phyloP scores from a whole-genome alignment of 1,140 invertebrate genomes.

The Conus ventricosus region DNA sequence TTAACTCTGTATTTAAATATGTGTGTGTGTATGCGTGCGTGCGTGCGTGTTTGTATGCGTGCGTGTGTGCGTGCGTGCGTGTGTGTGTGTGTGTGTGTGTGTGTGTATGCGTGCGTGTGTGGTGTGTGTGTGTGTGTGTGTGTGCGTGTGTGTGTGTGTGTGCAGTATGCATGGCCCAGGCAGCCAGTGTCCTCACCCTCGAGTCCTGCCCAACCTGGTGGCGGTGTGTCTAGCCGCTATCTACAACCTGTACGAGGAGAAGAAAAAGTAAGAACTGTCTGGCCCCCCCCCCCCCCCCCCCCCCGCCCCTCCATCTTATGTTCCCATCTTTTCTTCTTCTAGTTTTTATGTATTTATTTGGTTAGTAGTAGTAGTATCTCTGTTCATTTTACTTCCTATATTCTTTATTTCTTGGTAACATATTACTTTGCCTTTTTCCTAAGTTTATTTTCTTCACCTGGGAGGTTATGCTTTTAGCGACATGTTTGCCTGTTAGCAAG shows the following conservation, averaged over 20 bases:
- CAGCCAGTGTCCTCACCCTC: constrained; percentile 87
- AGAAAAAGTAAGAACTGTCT: constrained; percentile 66
- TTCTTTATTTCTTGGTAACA: too few relatives aligned
- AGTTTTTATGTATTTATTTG: too few relatives aligned
- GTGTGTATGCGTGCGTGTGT: not conserved
- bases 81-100: constrained; percentile 4
- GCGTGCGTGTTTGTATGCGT: not conserved
- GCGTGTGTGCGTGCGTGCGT: not conserved
- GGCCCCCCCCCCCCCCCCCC: not conserved
- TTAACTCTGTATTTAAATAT: too few relatives aligned
- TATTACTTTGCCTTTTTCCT: too few relatives aligned
- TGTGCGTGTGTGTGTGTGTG: not conserved
- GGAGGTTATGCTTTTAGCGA: too few relatives aligned
- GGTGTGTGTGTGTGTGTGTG: not conserved
- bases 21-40: not conserved
- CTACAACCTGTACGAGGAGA: constrained; percentile 77
- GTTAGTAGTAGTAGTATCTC: too few relatives aligned
- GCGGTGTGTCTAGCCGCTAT: constrained; percentile 87
- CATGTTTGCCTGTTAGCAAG: too few relatives aligned
- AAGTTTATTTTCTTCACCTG: too few relatives aligned
- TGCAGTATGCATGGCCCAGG: constrained; percentile 85
- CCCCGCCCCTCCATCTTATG: too few relatives aligned
- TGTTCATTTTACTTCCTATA: too few relatives aligned
- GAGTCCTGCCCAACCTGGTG: constrained; percentile 88
- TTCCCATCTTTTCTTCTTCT: too few relatives aligned